These are phyloP conservation scores for Poeciliopsis paucimaculata DNA, from an alignment of 2,797 vertebrate genomes.

Conservation along the genomic window DNA sequence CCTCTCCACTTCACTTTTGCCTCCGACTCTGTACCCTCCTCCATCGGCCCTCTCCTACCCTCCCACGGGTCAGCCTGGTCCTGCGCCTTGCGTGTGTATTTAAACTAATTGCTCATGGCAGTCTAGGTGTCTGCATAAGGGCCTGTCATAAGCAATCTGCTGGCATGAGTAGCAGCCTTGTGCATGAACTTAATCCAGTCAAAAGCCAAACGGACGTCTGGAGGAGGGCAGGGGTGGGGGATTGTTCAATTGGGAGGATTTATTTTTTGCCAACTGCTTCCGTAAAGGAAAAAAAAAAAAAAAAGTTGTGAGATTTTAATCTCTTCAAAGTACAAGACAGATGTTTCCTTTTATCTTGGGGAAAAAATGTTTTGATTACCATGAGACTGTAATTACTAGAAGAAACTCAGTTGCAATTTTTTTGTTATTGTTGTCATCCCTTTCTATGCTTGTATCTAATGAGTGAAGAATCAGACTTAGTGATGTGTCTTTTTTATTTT, in stretches of 20 bases:
- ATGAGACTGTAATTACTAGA: background rate
- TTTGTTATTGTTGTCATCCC: background rate
- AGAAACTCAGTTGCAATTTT: background rate
- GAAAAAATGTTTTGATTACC: background rate
- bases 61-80: constrained; percentile 59
- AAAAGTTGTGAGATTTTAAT: constrained; percentile 39
- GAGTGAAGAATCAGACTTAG: constrained; percentile 2
- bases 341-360: constrained; percentile 9
- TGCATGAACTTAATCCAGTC: constrained; percentile 73
- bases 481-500: background rate
- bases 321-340: constrained; percentile 34
- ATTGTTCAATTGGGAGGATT: constrained; percentile 25
- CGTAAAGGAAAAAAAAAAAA: background rate
- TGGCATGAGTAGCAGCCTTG: constrained; percentile 74
- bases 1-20: constrained; percentile 16
- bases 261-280: constrained; percentile 44
- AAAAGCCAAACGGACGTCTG: constrained; percentile 50
- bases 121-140: constrained; percentile 78
- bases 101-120: constrained; percentile 76
- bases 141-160: constrained; percentile 78
- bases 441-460: constrained; percentile 14
- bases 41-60: constrained; percentile 16
- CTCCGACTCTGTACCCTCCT: constrained; percentile 13
- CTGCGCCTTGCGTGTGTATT: constrained; percentile 65
- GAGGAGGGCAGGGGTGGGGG: constrained; percentile 11